Evolutionary conservation across 2,113 vertebrate species (phyloP), one percentile per base, ranked within the genome.

Genomic region (Syngnathus floridae): DNA sequence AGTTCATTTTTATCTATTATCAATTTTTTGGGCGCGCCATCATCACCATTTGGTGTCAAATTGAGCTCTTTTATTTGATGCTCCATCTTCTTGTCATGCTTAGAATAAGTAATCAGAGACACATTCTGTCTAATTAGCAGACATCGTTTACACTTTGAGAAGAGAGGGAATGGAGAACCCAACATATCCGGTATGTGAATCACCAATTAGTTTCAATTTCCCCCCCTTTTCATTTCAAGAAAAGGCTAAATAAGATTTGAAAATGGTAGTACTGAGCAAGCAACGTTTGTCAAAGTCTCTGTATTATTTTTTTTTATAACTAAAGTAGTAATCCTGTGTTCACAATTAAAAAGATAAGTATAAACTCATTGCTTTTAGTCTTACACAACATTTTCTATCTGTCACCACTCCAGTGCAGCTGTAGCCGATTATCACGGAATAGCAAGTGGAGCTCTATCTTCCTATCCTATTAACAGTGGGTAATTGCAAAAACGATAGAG

Each of bases 341-440:
- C 72, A 73, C 46, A 62, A 65, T 70, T 65, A 67, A 74, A 72
- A 66, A 65, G 65, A 63, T 26, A 31, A 74, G 72, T 81, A 74
- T 57, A 64, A 79, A 70, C 74, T 65, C 67, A 2, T 64, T 77
- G 65, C 66, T 66, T 74, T 66, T 58, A 75, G 71, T 76, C 40
- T 41, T 7, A 19, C 72, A 67, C 57, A 52, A 26, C 19, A 17
- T 64, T 58, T 52, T 69, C 72, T 54, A 56, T 75, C 71, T 72
- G 66, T 65, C 80, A 76, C 79, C 84, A 76, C 79, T 89, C 77
- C 65, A 84, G 46, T 79, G 81, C 89, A 91, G 90, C 90, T 90
- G 88, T 75, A 75, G 70, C 79, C 73, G 80, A 90, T 91, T 91
- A 91, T 67, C 69, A 67, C 75, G 73, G 71, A 85, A 80, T 72